These are phyloP conservation scores for Flexamia atlantica DNA, from an alignment of 2,888 invertebrate species.

Conservation along the genomic window DNA sequence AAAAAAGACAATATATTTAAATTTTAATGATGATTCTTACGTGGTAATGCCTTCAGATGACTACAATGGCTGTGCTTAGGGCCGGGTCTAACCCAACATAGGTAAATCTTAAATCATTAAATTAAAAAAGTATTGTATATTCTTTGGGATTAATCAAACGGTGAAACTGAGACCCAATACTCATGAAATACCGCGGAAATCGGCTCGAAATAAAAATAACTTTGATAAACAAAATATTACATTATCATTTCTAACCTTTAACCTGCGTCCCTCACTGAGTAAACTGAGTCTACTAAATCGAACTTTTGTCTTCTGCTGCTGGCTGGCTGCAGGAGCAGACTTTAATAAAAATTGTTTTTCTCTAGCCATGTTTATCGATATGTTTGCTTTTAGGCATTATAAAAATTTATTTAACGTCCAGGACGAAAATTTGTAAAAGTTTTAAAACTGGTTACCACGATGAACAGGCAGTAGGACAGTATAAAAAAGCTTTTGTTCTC, in stretches of 20 bases:
- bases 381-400: too few species aligned
- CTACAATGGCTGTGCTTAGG: constrained; percentile 26
- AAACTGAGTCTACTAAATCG: too few species aligned
- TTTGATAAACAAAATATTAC: background rate
- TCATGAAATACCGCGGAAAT: background rate
- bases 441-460: too few species aligned
- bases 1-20: too few species aligned
- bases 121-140: background rate
- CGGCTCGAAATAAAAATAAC: background rate
- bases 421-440: too few species aligned
- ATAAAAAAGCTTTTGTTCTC: too few species aligned
- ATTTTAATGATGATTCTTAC: background rate
- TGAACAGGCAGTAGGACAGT: too few species aligned
- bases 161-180: background rate
- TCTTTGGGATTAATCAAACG: background rate
- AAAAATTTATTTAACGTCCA: too few species aligned
- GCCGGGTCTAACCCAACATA: constrained; percentile 25
- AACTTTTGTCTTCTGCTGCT: constrained; percentile 27
- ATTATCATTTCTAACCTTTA: constrained; percentile 37
- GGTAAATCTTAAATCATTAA: background rate
- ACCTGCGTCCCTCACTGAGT: background rate
- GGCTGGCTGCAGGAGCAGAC: background rate
- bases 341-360: too few species aligned
- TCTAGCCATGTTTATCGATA: too few species aligned
- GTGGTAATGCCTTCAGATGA: background rate